Conservation (phyloP, 2,113 vertebrate species). For the Eleginops maclovinus region DNA sequence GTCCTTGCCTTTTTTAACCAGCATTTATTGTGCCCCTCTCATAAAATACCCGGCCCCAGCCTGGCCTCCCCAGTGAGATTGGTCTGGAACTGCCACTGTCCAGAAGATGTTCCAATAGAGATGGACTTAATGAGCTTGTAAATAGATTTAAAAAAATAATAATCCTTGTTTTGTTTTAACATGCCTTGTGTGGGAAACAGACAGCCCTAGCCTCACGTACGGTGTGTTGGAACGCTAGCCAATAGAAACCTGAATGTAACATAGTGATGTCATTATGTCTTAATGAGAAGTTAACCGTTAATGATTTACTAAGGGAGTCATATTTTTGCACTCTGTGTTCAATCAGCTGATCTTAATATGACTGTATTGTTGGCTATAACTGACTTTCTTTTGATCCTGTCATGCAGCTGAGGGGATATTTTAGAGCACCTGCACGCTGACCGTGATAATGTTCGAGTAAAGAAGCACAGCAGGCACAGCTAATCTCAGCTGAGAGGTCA, state of each 20-base stretch:
- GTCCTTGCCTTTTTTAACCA: too few species aligned
- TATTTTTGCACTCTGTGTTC: background rate
- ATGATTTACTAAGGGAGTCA: background rate
- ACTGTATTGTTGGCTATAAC: background rate
- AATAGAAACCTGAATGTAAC: too few species aligned
- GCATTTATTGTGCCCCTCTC: too few species aligned
- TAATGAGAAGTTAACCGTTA: too few species aligned
- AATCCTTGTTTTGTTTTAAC: background rate
- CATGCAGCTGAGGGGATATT: conserved; percentile 20
- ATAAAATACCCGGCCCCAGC: too few species aligned
- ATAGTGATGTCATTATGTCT: too few species aligned
- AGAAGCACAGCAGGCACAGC: conserved; percentile 1
- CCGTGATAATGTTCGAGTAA: background rate
- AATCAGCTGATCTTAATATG: background rate
- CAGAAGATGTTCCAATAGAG: background rate
- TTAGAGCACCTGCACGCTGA: conserved; percentile 24
- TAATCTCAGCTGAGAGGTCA: conserved; percentile 22
- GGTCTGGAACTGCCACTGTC: too few species aligned
- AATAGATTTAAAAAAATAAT: background rate
- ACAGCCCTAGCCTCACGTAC: too few species aligned
- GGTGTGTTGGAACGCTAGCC: too few species aligned
- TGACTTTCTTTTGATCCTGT: conserved; percentile 12
- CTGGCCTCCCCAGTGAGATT: too few species aligned
- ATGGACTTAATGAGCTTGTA: background rate
- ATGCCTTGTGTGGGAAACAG: background rate